A percentile compares a stretch with the other conserved stretches of the same genome.
Evolutionary conservation across 2,797 vertebrate genomes (phyloP).

Genomic region (Lagodon rhomboides): DNA sequence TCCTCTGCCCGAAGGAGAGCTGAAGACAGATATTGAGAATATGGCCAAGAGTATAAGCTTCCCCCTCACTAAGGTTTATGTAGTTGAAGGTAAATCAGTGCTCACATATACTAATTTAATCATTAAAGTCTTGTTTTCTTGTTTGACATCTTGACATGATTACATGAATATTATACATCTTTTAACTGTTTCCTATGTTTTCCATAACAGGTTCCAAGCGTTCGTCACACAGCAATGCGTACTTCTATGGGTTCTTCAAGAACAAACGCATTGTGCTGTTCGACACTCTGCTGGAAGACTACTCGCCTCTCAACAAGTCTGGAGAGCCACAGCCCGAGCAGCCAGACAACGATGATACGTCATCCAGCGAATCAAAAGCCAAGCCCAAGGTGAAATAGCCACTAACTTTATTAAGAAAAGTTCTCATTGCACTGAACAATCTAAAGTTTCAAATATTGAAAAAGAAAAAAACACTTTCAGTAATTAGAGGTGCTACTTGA

Average conservation of each 20-base stretch:
- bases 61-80: constrained; percentile 97
- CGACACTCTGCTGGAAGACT: constrained; percentile 96
- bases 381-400: constrained; percentile 90
- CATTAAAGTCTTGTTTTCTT: neutral
- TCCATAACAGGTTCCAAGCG: constrained; percentile 92
- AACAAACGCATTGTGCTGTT: constrained; percentile 98
- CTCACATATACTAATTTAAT: neutral
- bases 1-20: constrained; percentile 94
- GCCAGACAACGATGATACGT: constrained; percentile 73
- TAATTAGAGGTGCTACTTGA: neutral
- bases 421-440: neutral
- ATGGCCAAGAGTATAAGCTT: constrained; percentile 96
- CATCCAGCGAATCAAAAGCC: constrained; percentile 84
- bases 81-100: constrained; percentile 93
- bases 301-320: constrained; percentile 92
- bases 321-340: constrained; percentile 86
- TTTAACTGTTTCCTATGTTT: constrained; percentile 2
- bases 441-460: neutral
- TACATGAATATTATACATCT: neutral
- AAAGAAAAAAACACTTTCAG: neutral
- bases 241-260: constrained; percentile 99
- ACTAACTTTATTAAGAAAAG: neutral
- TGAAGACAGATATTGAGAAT: constrained; percentile 93
- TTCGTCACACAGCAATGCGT: constrained; percentile 99
- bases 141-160: neutral